Conservation (phyloP, 2,797 vertebrate genomes). For the Todus mexicanus region DNA sequence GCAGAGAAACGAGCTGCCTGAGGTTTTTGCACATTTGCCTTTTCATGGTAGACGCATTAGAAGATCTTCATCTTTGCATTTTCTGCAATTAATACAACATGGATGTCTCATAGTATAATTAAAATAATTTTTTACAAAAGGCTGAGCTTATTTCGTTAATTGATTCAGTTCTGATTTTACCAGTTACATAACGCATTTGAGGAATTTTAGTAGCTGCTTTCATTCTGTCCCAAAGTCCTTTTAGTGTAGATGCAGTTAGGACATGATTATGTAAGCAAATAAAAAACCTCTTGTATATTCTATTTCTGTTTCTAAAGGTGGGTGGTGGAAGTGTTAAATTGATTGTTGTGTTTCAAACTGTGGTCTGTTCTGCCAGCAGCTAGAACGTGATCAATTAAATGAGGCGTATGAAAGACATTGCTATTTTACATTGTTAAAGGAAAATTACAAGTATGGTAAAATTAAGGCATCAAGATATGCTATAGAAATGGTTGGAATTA, state of each 20-base stretch:
- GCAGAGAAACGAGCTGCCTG: background rate
- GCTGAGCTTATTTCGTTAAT: background rate
- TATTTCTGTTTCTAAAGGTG: background rate
- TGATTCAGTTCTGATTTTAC: background rate
- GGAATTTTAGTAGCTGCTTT: background rate
- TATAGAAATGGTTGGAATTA: background rate
- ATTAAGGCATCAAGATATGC: background rate
- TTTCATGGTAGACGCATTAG: background rate
- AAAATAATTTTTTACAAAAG: background rate
- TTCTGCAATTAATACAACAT: background rate
- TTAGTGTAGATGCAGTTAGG: background rate
- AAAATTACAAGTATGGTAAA: background rate
- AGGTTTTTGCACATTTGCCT: background rate
- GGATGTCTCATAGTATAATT: background rate
- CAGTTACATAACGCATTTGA: background rate
- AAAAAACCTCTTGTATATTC: background rate
- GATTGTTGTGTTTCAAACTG: background rate
- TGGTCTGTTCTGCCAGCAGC: slow-evolving; percentile 28
- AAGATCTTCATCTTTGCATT: background rate
- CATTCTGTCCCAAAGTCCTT: background rate
- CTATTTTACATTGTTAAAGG: background rate
- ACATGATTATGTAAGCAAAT: background rate
- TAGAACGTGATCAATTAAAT: slow-evolving; percentile 25
- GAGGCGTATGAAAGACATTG: slow-evolving; percentile 13
- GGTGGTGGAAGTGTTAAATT: background rate